Conservation (phyloP, 1,140 invertebrate species). For the Camponotus pennsylvanicus region DNA sequence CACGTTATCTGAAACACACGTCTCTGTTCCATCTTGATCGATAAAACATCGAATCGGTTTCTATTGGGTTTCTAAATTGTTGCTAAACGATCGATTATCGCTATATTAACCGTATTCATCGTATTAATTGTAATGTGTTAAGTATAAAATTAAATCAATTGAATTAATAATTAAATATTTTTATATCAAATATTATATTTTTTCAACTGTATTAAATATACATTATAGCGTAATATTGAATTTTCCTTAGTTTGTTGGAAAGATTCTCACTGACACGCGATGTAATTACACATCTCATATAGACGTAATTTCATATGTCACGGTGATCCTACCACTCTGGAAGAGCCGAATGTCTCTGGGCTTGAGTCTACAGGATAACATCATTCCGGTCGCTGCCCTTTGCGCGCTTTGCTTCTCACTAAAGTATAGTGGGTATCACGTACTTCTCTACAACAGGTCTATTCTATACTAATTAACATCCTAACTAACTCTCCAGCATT, state of each 20-base stretch:
- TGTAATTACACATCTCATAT: neutral
- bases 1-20: neutral
- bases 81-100: neutral
- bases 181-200: no score
- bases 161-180: neutral
- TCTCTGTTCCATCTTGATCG: neutral
- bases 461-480: conserved; percentile 62
- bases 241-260: neutral
- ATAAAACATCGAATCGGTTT: neutral
- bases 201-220: no score
- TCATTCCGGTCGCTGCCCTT: conserved; percentile 41
- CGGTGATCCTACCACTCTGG: neutral
- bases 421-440: conserved; percentile 38
- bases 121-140: neutral
- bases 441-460: conserved; percentile 3
- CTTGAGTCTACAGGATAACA: conserved; percentile 1
- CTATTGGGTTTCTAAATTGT: no score
- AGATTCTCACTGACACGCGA: neutral
- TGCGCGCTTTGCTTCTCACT: conserved; percentile 11
- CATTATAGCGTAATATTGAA: neutral
- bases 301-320: neutral
- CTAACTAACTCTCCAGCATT: conserved; percentile 44
- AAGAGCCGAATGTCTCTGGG: conserved; percentile 24
- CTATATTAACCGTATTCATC: neutral
- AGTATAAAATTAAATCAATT: neutral